Base-by-base conservation (phyloP, 2,888 invertebrate species). In the Rutpela maculata region DNA sequence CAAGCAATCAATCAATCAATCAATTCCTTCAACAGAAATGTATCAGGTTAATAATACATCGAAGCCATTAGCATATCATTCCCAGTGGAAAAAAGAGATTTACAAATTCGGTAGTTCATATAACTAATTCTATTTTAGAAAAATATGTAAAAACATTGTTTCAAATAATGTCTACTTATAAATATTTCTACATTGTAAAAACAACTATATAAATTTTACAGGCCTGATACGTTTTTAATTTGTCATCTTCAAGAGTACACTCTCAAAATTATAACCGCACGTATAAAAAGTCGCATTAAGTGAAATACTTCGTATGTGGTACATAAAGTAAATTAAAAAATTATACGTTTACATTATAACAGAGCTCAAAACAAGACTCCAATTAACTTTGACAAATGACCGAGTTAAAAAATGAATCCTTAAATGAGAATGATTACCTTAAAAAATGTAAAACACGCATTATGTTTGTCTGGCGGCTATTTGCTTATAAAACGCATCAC, bases 351-450 rank as follows among this genome's bases (percentile, higher is more conserved):
- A 63, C 63, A 56, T 65, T 60, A 68, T 68, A 74, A 38, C 67
- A 43, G n/a, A 43, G 74, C 22, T 38, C 35, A 55, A 50, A 43
- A 60, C 43, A 57, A 66, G 18, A 68, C 31, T 69, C 69, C 65
- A 75, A 62, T 75, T 75, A 70, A 69, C 15, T 69, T 68, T 75
- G 65, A 75, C 69, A 70, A 70, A 75, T 22, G 75, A 62, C 35
- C 60, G n/a, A 18, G 26, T 31, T 67, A 35, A 67, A 43, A 74
- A 74, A n/a, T 43, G 22, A 50, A 18, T 56, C 22, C 70, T 60
- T 70, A 69, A 57, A 57, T 59, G 69, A 60, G 38, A 38, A 43
- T 63, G 50, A 72, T 72, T 72, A 72, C 55, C 18, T 12, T 19
- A 31, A 73, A 65, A 63, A 73, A 65, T 56, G 55, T 50, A 65